phyloP scores from a whole-genome alignment of 2,113 vertebrate species.

The Crotalus viridis region DNA sequence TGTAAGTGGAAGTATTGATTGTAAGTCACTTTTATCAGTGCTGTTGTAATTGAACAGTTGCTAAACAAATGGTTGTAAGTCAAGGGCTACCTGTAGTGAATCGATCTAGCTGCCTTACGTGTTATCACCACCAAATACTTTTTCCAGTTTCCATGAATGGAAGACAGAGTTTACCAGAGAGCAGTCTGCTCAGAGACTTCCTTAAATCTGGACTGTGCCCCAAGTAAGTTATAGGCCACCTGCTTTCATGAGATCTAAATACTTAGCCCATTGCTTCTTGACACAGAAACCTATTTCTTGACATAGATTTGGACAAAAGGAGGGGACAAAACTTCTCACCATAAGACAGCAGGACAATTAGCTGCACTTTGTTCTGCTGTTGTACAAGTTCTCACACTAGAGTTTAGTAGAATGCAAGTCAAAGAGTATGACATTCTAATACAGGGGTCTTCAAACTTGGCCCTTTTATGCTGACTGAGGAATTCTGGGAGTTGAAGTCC shows the following conservation, averaged over 20 bases:
- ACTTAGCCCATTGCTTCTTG: not conserved
- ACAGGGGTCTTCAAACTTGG: no score
- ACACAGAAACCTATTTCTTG: not conserved
- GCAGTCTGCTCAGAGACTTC: not conserved
- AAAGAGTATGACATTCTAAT: not conserved
- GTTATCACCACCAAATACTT: not conserved
- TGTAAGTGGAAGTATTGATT: not conserved
- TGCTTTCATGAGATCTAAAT: not conserved
- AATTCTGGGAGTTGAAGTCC: no score
- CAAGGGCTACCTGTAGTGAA: not conserved
- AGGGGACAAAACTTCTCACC: not conserved
- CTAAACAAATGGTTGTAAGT: not conserved
- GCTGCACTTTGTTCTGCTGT: not conserved
- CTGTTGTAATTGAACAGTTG: not conserved
- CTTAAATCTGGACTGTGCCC: not conserved
- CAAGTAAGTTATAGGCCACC: not conserved
- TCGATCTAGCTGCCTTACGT: not conserved
- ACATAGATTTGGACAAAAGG: not conserved
- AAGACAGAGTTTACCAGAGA: not conserved
- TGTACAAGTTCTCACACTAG: not conserved
- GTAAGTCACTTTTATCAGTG: not conserved
- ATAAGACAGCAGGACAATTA: not conserved
- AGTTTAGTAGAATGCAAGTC: not conserved
- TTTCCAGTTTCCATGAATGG: not conserved
- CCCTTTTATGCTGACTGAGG: no score